Percentiles rank a stretch among this genome's conserved stretches.
These are phyloP conservation scores for Megalops cyprinoides DNA, from an alignment of 2,797 vertebrate genomes.

Conservation along the genomic window DNA sequence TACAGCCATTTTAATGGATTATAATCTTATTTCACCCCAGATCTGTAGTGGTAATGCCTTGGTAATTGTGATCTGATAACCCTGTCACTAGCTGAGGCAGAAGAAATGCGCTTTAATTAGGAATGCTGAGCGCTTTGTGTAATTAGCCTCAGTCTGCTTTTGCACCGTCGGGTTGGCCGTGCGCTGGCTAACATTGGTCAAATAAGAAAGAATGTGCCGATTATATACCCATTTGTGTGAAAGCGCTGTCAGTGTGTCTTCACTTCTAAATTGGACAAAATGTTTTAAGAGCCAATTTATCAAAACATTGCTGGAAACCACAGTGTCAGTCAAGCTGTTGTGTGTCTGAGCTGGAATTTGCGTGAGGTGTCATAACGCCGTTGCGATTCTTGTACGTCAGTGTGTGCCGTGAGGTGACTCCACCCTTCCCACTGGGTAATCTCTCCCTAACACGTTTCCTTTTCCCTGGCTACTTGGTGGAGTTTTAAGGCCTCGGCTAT, in stretches of 20 bases:
- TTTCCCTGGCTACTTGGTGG: too few species aligned
- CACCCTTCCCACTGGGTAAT: too few species aligned
- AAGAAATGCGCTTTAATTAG: slow-evolving; percentile 35
- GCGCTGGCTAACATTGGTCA: neutral
- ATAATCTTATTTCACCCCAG: slow-evolving; percentile 2
- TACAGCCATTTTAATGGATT: neutral
- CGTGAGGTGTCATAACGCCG: too few species aligned
- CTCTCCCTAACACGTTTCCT: too few species aligned
- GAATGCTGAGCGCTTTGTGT: neutral
- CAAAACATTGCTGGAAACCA: neutral
- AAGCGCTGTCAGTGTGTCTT: neutral
- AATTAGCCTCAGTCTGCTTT: slow-evolving; percentile 4
- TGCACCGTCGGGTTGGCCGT: neutral
- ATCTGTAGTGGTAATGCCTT: slow-evolving; percentile 5
- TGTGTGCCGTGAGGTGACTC: too few species aligned
- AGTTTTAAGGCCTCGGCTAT: too few species aligned
- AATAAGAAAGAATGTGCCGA: neutral
- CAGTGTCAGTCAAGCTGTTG: neutral
- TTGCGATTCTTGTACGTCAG: too few species aligned
- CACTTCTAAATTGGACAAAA: neutral
- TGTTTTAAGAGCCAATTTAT: slow-evolving; percentile 3
- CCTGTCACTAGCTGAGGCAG: slow-evolving; percentile 35
- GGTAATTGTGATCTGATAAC: slow-evolving; percentile 41
- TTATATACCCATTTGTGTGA: neutral
- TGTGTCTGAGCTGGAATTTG: neutral